These are phyloP conservation scores for Trematomus loennbergii DNA, from an alignment of 2,113 vertebrate species.

Conservation along the genomic window DNA sequence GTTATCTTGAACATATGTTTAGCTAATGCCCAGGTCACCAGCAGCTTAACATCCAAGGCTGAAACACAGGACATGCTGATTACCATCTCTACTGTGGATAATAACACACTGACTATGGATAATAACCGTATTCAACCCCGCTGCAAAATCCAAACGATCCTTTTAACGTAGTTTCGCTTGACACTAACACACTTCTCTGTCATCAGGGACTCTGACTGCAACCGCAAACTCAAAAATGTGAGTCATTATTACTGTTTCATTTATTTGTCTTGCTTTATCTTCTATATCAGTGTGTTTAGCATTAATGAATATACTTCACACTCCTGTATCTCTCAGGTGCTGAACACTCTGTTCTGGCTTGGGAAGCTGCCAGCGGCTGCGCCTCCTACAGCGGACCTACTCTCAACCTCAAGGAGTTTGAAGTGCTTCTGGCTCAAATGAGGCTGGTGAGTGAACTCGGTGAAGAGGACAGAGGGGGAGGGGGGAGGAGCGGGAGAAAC, in stretches of 20 bases:
- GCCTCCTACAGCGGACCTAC: conserved; percentile 89
- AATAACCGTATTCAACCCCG: too few species aligned
- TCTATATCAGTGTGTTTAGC: not conserved
- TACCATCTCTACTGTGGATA: too few species aligned
- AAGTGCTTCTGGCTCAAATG: conserved; percentile 95
- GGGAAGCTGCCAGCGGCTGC: conserved; percentile 93
- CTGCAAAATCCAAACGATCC: too few species aligned
- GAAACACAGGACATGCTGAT: too few species aligned
- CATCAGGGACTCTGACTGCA: conserved; percentile 89
- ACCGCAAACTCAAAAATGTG: conserved; percentile 96
- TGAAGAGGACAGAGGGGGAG: not conserved
- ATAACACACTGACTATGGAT: too few species aligned
- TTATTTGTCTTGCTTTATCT: not conserved
- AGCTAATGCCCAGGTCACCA: too few species aligned
- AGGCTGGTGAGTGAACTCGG: conserved; percentile 86
- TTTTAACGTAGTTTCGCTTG: not conserved
- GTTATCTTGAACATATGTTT: too few species aligned
- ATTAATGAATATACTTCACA: conserved; percentile 1
- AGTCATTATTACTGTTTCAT: conserved; percentile 67
- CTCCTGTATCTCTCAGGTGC: conserved; percentile 84
- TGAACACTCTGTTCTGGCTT: conserved; percentile 98
- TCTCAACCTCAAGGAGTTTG: conserved; percentile 95
- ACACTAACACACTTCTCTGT: conserved; percentile 42
- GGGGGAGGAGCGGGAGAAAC: conserved; percentile 1
- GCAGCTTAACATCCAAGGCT: too few species aligned